Percentiles rank a stretch among this genome's conserved stretches.
Conservation (phyloP, 1,140 invertebrate genomes). For the honey bee (Apis mellifera) region Amel_HAv3.1 CM009943.2:8423501-8424000, state of each 20-base stretch:
- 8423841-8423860: slow-evolving; percentile 42
- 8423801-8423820: neutral
- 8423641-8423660: too few species aligned
- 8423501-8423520: too few species aligned
- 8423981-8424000: slow-evolving; percentile 40
- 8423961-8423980: slow-evolving; percentile 6
- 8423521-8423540: too few species aligned
- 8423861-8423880: slow-evolving; percentile 8
- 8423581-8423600: too few species aligned
- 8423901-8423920: slow-evolving; percentile 51
- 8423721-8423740: neutral
- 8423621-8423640: too few species aligned
- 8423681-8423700: too few species aligned
- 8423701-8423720: too few species aligned
- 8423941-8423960: slow-evolving; percentile 45
- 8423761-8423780: slow-evolving; percentile 9
- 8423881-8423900: neutral
- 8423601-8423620: too few species aligned
- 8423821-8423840: slow-evolving; percentile 48
- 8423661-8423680: too few species aligned
- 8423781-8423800: slow-evolving; percentile 22
- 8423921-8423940: slow-evolving; percentile 19
- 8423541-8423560: too few species aligned
- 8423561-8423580: too few species aligned
- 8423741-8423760: too few species aligned